phyloP scores from a whole-genome alignment of 1,140 invertebrate species.

The Argopecten irradians region DNA sequence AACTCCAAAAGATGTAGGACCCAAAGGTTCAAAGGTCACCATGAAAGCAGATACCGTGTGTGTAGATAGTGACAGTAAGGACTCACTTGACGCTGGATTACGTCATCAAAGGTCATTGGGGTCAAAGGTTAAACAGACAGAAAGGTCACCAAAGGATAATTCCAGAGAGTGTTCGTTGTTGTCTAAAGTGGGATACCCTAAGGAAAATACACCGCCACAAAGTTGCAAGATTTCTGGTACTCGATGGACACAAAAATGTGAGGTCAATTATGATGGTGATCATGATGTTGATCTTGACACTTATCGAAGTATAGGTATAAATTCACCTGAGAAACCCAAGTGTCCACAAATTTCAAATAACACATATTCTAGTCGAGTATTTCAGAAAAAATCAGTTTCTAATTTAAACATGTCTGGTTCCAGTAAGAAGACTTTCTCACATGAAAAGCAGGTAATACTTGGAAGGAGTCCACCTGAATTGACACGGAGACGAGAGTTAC shows the following conservation, averaged over 20 bases:
- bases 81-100: not conserved
- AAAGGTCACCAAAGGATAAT: not conserved
- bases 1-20: not conserved
- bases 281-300: not conserved
- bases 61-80: not conserved
- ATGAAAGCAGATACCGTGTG: not conserved
- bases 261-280: not conserved
- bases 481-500: not conserved
- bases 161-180: not conserved
- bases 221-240: not conserved
- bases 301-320: no score
- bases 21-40: not conserved
- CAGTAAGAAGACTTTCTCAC: not conserved
- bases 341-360: not conserved
- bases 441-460: no score
- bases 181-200: not conserved
- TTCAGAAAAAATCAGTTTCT: not conserved
- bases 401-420: not conserved
- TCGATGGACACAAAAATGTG: not conserved
- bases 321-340: not conserved
- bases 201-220: not conserved
- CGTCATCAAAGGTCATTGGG: not conserved
- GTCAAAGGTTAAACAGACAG: not conserved
- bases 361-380: not conserved
- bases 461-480: not conserved